phyloP scores from a whole-genome alignment of 2,888 invertebrate species.

The Thelaira solivaga region DNA sequence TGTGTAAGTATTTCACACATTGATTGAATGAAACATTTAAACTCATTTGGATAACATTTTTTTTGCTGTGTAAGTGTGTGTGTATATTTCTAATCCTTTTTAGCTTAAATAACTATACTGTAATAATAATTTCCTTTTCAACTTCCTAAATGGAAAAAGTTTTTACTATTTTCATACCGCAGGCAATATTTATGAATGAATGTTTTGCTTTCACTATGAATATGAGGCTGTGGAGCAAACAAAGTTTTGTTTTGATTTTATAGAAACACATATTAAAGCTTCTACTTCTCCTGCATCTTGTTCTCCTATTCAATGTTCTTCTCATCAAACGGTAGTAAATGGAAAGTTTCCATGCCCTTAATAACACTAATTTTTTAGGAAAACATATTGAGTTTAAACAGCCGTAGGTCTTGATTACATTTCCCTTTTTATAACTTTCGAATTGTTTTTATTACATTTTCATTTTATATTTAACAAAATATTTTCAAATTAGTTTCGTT shows the following conservation, averaged over 20 bases:
- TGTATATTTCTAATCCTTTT: slow-evolving; percentile 35
- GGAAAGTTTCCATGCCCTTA: slow-evolving; percentile 10
- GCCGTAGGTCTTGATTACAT: slow-evolving; percentile 45
- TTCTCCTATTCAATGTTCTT: no score
- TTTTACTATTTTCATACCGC: background rate
- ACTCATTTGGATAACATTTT: slow-evolving; percentile 5
- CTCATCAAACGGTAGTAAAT: background rate
- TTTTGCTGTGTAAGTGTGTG: background rate
- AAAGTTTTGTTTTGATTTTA: slow-evolving; percentile 1
- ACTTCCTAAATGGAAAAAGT: slow-evolving; percentile 52
- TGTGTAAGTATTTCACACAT: no score
- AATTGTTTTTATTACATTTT: slow-evolving; percentile 12
- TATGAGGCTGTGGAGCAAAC: slow-evolving; percentile 4
- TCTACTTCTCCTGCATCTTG: background rate
- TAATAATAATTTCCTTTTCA: slow-evolving; percentile 54
- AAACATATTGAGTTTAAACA: slow-evolving; percentile 49
- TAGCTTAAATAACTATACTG: slow-evolving; percentile 40
- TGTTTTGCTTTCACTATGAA: background rate
- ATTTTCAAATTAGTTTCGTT: slow-evolving; percentile 16
- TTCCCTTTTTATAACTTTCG: slow-evolving; percentile 25
- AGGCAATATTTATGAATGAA: background rate
- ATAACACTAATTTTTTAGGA: slow-evolving; percentile 12
- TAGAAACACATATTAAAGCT: background rate
- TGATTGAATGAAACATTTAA: slow-evolving; percentile 43
- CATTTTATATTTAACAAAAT: slow-evolving; percentile 29